These are phyloP conservation scores for Neopelma chrysocephalum DNA, from an alignment of 2,797 vertebrate species.

Conservation along the genomic window DNA sequence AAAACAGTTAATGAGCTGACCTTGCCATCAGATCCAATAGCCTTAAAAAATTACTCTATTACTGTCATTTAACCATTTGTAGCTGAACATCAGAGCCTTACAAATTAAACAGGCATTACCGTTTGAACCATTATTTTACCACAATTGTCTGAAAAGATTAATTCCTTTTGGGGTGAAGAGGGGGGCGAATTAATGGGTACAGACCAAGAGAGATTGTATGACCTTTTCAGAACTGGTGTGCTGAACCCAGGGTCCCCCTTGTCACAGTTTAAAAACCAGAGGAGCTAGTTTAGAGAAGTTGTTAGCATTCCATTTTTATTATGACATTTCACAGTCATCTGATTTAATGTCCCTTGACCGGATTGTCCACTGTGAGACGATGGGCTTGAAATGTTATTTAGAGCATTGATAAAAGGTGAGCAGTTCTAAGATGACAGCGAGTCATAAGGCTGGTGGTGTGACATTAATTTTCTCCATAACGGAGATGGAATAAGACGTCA, in stretches of 20 bases:
- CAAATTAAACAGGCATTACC: constrained; percentile 82
- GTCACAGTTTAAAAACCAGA: constrained; percentile 87
- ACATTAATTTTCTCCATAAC: constrained; percentile 93
- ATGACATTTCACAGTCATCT: constrained; percentile 91
- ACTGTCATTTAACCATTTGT: constrained; percentile 71
- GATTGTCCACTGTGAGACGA: constrained; percentile 88
- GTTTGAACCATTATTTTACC: constrained; percentile 84
- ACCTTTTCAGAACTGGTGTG: constrained; percentile 92
- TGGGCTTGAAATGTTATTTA: constrained; percentile 95
- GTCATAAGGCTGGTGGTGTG: constrained; percentile 90
- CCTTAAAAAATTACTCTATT: constrained; percentile 65
- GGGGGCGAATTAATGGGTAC: constrained; percentile 83
- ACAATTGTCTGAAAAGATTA: constrained; percentile 78
- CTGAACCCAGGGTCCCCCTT: constrained; percentile 86
- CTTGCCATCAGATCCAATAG: constrained; percentile 54
- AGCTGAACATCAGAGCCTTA: constrained; percentile 65
- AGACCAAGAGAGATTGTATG: constrained; percentile 85
- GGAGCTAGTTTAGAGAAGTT: constrained; percentile 85
- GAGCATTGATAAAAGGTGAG: constrained; percentile 98
- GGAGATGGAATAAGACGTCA: constrained; percentile 98
- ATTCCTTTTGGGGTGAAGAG: constrained; percentile 73
- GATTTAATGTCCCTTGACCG: constrained; percentile 93
- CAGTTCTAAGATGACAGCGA: constrained; percentile 93
- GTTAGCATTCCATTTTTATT: constrained; percentile 92
- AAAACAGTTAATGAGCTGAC: constrained; percentile 64